These are phyloP conservation scores for Tiliqua scincoides DNA, from an alignment of 2,113 vertebrate genomes.

Conservation along the genomic window DNA sequence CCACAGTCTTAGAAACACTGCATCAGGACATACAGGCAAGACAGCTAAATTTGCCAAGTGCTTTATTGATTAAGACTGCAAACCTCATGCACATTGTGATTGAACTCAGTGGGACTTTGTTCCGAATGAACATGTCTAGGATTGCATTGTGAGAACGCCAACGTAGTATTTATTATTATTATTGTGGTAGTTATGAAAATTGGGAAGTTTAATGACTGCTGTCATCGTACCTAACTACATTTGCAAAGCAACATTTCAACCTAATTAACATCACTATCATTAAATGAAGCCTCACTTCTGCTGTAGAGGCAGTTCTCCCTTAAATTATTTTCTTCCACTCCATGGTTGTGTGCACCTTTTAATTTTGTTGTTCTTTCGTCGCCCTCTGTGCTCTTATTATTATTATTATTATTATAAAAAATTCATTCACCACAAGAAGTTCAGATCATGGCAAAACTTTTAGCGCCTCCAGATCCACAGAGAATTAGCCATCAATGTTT, in stretches of 20 bases:
- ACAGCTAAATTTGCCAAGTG: not conserved
- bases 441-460: slow-evolving; percentile 67
- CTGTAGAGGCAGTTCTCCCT: slow-evolving; percentile 50
- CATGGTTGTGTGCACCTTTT: not conserved
- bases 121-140: not conserved
- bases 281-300: slow-evolving; percentile 57
- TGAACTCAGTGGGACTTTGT: not conserved
- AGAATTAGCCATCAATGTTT: slow-evolving; percentile 64
- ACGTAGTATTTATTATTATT: not conserved
- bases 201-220: slow-evolving; percentile 40
- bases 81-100: not conserved
- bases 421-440: slow-evolving; percentile 65
- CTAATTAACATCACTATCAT: slow-evolving; percentile 66
- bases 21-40: not conserved
- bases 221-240: slow-evolving; percentile 39
- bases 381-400: slow-evolving; percentile 56
- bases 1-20: too few relatives aligned
- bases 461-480: slow-evolving; percentile 63
- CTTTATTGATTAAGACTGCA: not conserved
- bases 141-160: not conserved
- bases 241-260: slow-evolving; percentile 44
- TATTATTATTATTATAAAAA: too few relatives aligned
- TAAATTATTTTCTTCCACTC: slow-evolving; percentile 48
- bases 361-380: slow-evolving; percentile 52
- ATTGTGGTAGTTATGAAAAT: not conserved